Percentiles rank a stretch among this genome's conserved stretches.
Evolutionary conservation across 2,113 vertebrate species (phyloP).

Genomic region (Petrocephalus microphthalmus): DNA sequence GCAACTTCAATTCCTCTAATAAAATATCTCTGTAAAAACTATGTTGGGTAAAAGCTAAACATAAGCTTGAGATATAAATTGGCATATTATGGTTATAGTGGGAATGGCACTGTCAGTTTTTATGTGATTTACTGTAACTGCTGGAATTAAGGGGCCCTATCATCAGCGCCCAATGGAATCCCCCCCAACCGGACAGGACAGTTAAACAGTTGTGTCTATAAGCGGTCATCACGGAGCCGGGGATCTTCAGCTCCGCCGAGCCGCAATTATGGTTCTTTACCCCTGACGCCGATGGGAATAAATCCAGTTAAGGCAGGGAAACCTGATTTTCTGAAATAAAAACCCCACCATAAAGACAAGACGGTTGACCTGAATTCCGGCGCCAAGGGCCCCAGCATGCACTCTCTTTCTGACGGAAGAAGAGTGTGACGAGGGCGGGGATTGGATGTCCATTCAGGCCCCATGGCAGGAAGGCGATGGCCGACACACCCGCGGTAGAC

Average conservation of each 20-base stretch:
- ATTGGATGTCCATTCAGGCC: neutral
- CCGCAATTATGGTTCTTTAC: neutral
- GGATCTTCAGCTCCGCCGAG: neutral
- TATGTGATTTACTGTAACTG: neutral
- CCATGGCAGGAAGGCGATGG: neutral
- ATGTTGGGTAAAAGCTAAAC: neutral
- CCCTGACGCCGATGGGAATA: neutral
- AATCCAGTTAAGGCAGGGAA: neutral
- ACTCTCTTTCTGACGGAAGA: neutral
- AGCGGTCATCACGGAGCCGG: too few relatives aligned
- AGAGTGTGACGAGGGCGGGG: neutral
- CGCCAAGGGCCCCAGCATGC: neutral
- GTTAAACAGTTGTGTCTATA: neutral
- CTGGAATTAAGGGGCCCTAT: neutral
- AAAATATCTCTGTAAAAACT: neutral
- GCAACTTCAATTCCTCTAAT: neutral
- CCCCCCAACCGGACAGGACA: neutral
- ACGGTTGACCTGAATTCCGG: neutral
- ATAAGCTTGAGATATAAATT: neutral
- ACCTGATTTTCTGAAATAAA: neutral
- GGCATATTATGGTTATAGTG: neutral
- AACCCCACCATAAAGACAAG: neutral
- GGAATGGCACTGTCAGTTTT: neutral
- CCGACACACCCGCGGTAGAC: neutral
- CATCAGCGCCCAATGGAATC: neutral